Evolutionary conservation across 2,797 vertebrate genomes (phyloP), one percentile per base, ranked within the genome.

Genomic region (Molossus alvarezi): DNA sequence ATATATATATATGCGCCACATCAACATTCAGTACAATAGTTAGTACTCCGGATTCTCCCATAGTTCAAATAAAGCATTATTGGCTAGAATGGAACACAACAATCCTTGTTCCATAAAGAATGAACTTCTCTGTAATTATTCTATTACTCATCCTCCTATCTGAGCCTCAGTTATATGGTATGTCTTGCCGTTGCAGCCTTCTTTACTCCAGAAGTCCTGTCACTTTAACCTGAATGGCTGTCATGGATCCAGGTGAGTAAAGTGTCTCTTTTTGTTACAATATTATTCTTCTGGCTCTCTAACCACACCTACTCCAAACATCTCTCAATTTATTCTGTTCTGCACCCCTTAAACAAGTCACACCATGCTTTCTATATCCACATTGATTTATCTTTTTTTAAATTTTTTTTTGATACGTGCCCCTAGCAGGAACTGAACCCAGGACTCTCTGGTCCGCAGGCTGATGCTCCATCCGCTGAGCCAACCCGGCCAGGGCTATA

Each of bases 311-410:
- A 51, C 45, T 82, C 20, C 71, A 82, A 76, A 55, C 2, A 72
- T 72, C 33, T 85, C 87, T 90, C 62, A 67, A 23, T 89, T 60
- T 64, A 48, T 88, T 91, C 55, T 80, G 9, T 48, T 72, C n/a
- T 62, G 51, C 6, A 79, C 20, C 2, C 45, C 20, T 67, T 62
- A 33, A 27, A 81, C 10, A 75, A 72, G 48, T 18, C 86, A 11
- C n/a, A 69, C 29, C 25, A 27, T 17, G 17, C 25, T 64, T 65
- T 6, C 11, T 29, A 33, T 62, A 76, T 62, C 67, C 67, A 79
- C 23, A n/a, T 15, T 27, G 75, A 33, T 33, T 33, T 33, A 33
- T 33, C 33, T 33, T 33, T 33, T 33, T 33, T n/a, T n/a, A n/a
- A n/a, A n/a, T n/a, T n/a, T n/a, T 33, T 33, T 33, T 33, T 33